Evolutionary conservation across 2,797 vertebrate species (phyloP).

Genomic region (Pangasius djambal): DNA sequence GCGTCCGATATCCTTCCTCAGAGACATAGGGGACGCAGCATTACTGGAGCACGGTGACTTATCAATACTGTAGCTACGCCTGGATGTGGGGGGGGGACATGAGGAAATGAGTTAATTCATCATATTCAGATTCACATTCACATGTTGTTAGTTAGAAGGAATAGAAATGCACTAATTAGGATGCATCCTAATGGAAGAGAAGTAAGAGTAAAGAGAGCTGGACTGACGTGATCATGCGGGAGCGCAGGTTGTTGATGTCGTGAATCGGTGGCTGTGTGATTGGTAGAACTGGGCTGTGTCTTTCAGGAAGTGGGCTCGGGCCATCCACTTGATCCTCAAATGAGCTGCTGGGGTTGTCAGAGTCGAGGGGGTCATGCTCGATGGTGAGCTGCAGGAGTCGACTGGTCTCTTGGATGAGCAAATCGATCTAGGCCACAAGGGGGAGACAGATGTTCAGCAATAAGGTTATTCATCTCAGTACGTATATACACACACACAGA

Average conservation of each 20-base stretch:
- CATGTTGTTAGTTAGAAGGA: too few relatives aligned
- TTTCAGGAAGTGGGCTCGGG: constrained; percentile 10
- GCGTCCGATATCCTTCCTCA: constrained; percentile 89
- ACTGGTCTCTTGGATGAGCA: constrained; percentile 94
- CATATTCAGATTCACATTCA: background rate
- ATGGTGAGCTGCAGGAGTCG: constrained; percentile 94
- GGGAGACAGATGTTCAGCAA: constrained; percentile 1
- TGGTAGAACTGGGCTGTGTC: constrained; percentile 71
- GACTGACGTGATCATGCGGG: constrained; percentile 85
- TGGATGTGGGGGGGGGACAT: constrained; percentile 41
- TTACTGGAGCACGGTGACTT: constrained; percentile 87
- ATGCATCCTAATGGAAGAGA: background rate
- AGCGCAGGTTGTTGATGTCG: constrained; percentile 72
- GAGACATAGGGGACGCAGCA: constrained; percentile 81
- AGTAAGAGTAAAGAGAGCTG: background rate
- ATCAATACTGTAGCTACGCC: constrained; percentile 93
- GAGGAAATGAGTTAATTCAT: background rate
- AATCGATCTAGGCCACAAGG: constrained; percentile 80
- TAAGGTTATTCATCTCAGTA: background rate
- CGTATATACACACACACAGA: background rate
- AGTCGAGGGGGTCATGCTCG: constrained; percentile 89
- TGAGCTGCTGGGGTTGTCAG: constrained; percentile 71
- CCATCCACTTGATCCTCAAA: constrained; percentile 56
- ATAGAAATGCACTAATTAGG: background rate
- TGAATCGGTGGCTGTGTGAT: constrained; percentile 74